Evolutionary conservation across 2,797 vertebrate genomes (phyloP).

Genomic region (Ispidina lecontei): DNA sequence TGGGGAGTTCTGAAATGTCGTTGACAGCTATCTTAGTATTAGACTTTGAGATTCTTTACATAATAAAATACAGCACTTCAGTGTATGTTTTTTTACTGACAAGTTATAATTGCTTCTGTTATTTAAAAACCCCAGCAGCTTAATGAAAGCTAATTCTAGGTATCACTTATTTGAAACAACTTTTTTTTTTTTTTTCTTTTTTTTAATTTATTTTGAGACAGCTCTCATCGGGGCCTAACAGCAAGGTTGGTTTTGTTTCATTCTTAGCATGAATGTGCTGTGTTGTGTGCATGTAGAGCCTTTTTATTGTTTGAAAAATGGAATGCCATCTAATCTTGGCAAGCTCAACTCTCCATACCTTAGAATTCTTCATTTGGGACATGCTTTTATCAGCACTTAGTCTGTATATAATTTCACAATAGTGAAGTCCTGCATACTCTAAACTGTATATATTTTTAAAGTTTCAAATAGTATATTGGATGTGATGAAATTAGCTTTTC

Average conservation of each 20-base stretch:
- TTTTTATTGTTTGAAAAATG: constrained; percentile 18
- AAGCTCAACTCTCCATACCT: background rate
- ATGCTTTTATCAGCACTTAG: background rate
- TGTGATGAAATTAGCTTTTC: background rate
- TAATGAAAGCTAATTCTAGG: constrained; percentile 1
- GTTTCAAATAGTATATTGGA: background rate
- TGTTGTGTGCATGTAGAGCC: constrained; percentile 45
- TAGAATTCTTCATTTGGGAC: background rate
- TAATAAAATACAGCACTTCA: background rate
- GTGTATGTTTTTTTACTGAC: background rate
- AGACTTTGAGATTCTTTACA: background rate
- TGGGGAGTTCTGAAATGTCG: background rate
- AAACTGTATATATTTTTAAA: background rate
- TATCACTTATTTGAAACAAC: constrained; percentile 3
- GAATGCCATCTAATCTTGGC: background rate
- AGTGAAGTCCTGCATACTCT: background rate
- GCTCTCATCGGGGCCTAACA: constrained; percentile 33
- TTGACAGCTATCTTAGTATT: background rate
- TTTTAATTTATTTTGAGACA: constrained; percentile 24
- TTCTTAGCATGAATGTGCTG: constrained; percentile 51
- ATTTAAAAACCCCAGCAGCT: background rate
- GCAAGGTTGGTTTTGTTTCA: constrained; percentile 47
- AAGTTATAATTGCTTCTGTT: background rate
- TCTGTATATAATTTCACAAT: background rate
- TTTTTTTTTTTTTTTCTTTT: constrained; percentile 10